phyloP scores from a whole-genome alignment of 2,797 vertebrate genomes.

The Fringilla coelebs region DNA sequence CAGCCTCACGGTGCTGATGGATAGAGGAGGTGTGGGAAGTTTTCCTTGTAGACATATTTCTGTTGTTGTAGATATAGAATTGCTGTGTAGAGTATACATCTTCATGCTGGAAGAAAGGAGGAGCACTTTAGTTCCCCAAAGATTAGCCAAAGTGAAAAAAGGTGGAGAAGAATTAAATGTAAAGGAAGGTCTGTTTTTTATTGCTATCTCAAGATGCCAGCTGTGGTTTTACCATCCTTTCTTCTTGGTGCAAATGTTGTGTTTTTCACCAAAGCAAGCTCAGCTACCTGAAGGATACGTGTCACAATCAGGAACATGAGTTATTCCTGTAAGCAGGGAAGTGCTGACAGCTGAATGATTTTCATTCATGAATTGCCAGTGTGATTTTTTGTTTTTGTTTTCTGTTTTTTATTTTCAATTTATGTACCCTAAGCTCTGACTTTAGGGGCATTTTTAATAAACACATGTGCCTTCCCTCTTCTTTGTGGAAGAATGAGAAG shows the following conservation, averaged over 20 bases:
- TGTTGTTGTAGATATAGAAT: not conserved
- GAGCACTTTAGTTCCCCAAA: not conserved
- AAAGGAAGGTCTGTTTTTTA: not conserved
- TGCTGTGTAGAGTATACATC: not conserved
- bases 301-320: not conserved
- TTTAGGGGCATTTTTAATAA: not conserved
- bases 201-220: not conserved
- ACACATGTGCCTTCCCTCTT: rapidly evolving
- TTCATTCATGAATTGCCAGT: not conserved
- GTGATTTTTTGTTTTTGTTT: not conserved
- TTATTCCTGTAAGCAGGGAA: not conserved
- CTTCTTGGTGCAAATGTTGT: not conserved
- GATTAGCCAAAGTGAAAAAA: not conserved
- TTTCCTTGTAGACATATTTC: not conserved
- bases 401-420: not conserved
- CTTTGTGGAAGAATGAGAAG: not conserved
- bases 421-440: not conserved
- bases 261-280: not conserved
- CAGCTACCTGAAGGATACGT: not conserved
- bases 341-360: not conserved
- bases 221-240: not conserved
- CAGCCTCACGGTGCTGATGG: not conserved
- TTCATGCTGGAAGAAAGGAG: not conserved
- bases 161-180: rapidly evolving
- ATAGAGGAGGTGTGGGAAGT: not conserved